Evolutionary conservation across 2,113 vertebrate genomes (phyloP).

Genomic region (Lota lota): DNA sequence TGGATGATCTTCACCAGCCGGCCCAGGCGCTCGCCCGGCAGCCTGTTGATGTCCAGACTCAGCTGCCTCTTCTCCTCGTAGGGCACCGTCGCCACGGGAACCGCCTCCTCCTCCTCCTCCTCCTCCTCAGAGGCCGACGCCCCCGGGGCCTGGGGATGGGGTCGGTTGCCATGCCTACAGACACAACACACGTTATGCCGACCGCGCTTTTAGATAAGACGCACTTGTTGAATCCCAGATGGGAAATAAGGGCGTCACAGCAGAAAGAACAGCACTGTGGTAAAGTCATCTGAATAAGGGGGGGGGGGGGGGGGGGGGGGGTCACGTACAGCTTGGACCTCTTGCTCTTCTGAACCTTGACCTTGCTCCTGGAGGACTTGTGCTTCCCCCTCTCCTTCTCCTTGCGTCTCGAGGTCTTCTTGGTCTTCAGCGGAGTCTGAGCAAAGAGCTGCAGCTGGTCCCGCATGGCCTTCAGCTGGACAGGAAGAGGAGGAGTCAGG

Average conservation of each 20-base stretch:
- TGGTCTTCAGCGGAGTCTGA: conserved; percentile 70
- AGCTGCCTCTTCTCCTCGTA: conserved; percentile 86
- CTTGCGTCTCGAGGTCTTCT: conserved; percentile 71
- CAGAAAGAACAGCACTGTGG: too few species aligned
- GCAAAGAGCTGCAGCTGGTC: conserved; percentile 79
- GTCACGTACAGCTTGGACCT: conserved; percentile 70
- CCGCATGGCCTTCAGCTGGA: conserved; percentile 80
- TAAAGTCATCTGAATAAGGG: background rate
- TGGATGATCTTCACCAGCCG: conserved; percentile 84
- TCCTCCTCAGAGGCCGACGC: conserved; percentile 68
- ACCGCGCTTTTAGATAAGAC: background rate
- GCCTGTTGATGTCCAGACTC: conserved; percentile 84
- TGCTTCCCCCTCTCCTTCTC: conserved; percentile 57
- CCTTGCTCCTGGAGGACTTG: conserved; percentile 50
- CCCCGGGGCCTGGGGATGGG: conserved; percentile 21
- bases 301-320: background rate
- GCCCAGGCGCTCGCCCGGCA: conserved; percentile 84
- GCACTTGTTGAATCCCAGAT: background rate
- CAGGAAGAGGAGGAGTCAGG: background rate
- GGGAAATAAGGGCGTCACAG: too few species aligned
- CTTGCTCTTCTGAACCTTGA: conserved; percentile 59
- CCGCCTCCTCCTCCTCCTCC: conserved; percentile 30
- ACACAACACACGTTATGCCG: conserved; percentile 9
- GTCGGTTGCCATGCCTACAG: conserved; percentile 69
- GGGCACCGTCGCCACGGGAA: conserved; percentile 81